Evolutionary conservation across 2,113 vertebrate genomes (phyloP).

Genomic region (Micronisus gabar): DNA sequence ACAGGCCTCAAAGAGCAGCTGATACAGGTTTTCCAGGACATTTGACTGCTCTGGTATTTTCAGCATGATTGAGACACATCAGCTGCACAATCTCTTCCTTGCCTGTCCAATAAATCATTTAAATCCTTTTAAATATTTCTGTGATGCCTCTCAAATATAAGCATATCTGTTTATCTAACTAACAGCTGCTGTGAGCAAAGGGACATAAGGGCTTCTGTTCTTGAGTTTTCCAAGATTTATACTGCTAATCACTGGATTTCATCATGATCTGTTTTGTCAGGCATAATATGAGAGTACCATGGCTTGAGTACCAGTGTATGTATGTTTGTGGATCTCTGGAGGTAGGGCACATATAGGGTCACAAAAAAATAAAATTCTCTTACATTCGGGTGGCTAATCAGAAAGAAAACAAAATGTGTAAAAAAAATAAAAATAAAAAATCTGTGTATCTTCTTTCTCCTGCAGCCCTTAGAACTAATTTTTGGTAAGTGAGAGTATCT

Average conservation of each 20-base stretch:
- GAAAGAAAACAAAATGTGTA: background rate
- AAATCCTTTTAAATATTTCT: conserved; percentile 5
- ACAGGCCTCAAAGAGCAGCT: background rate
- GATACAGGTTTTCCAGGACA: background rate
- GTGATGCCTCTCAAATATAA: background rate
- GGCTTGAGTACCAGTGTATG: background rate
- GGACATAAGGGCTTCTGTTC: background rate
- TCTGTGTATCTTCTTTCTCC: background rate
- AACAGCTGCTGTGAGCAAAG: background rate
- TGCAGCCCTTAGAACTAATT: background rate
- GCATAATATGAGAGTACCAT: background rate
- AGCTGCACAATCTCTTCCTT: background rate
- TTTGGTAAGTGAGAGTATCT: background rate
- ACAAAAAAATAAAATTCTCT: background rate
- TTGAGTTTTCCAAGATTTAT: background rate
- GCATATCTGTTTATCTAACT: background rate
- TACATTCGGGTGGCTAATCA: background rate
- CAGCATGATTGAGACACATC: background rate
- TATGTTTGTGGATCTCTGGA: background rate
- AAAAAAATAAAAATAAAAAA: background rate
- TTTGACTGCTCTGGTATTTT: background rate
- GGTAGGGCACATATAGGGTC: background rate
- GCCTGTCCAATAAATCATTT: background rate
- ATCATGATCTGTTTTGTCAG: background rate
- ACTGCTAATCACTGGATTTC: background rate